phyloP scores from a whole-genome alignment of 2,888 invertebrate genomes.

The Himalopsyche japonica region DNA sequence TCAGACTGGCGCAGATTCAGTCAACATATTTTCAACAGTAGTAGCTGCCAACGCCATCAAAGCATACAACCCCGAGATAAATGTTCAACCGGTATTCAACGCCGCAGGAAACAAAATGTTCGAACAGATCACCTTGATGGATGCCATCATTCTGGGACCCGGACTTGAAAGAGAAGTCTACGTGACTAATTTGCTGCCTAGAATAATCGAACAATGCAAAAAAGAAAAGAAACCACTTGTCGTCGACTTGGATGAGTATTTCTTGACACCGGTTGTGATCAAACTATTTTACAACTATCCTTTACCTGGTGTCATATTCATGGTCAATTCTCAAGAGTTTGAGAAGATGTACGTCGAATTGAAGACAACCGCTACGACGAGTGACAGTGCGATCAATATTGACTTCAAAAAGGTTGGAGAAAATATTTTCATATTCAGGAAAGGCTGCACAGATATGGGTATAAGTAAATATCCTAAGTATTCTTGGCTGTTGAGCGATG shows the following conservation, averaged over 20 bases:
- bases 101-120: background rate
- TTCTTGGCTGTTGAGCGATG: slow-evolving; percentile 4
- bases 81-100: slow-evolving; percentile 83
- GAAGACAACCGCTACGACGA: slow-evolving; percentile 54
- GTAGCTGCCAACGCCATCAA: slow-evolving; percentile 89
- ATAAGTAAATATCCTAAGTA: background rate
- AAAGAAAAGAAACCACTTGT: slow-evolving; percentile 65
- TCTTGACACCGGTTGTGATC: slow-evolving; percentile 67
- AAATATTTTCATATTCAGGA: slow-evolving; percentile 21
- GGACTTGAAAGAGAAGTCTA: slow-evolving; percentile 58
- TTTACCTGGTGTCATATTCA: slow-evolving; percentile 70
- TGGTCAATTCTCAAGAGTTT: slow-evolving; percentile 90
- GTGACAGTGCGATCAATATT: slow-evolving; percentile 49
- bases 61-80: slow-evolving; percentile 93
- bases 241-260: slow-evolving; percentile 49
- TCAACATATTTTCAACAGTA: slow-evolving; percentile 86
- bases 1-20: slow-evolving; percentile 84
- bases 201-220: slow-evolving; percentile 66
- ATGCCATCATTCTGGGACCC: slow-evolving; percentile 22
- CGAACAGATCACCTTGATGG: background rate
- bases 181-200: slow-evolving; percentile 64
- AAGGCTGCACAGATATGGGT: slow-evolving; percentile 26
- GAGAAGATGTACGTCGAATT: slow-evolving; percentile 69
- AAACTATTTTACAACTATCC: slow-evolving; percentile 70
- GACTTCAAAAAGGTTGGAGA: slow-evolving; percentile 57